Percentiles rank a stretch among this genome's conserved stretches.
Evolutionary conservation across 2,797 vertebrate species (phyloP).

Genomic region (Chaetophractus vellerosus): DNA sequence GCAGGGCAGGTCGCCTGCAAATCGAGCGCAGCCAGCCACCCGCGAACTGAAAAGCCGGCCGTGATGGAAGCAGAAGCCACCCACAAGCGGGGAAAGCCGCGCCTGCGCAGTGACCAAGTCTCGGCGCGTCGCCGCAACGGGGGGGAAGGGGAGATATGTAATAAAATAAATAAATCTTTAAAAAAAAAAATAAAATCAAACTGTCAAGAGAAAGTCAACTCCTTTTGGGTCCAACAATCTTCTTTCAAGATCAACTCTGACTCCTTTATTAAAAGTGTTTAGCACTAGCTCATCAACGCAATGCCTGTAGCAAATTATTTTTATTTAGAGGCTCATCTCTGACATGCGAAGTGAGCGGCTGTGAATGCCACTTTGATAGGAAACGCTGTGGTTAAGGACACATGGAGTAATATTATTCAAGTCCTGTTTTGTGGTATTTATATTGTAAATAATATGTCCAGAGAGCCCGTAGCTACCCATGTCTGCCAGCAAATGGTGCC

Average conservation of each 20-base stretch:
- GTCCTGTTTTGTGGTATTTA: constrained; percentile 82
- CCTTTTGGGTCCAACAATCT: not conserved
- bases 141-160: too few relatives aligned
- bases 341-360: constrained; percentile 68
- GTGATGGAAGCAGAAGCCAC: too few relatives aligned
- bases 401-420: constrained; percentile 53
- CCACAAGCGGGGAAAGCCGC: too few relatives aligned
- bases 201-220: constrained; percentile 35
- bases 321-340: constrained; percentile 55
- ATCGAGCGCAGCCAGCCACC: too few relatives aligned
- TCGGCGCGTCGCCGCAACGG: too few relatives aligned
- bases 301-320: constrained; percentile 64
- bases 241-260: constrained; percentile 55
- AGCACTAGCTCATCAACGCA: constrained; percentile 58
- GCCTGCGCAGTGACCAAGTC: too few relatives aligned
- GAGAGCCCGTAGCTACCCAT: constrained; percentile 51
- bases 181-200: constrained; percentile 58
- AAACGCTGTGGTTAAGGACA: constrained; percentile 61
- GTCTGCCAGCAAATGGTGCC: constrained; percentile 31
- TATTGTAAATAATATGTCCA: constrained; percentile 72
- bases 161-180: too few relatives aligned
- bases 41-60: too few relatives aligned
- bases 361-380: not conserved
- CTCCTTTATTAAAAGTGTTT: constrained; percentile 38
- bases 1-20: too few relatives aligned